A percentile compares a stretch with the other conserved stretches of the same genome.
Conservation (phyloP, 2,888 invertebrate genomes). For the Poecilobothrus nobilitatus region DNA sequence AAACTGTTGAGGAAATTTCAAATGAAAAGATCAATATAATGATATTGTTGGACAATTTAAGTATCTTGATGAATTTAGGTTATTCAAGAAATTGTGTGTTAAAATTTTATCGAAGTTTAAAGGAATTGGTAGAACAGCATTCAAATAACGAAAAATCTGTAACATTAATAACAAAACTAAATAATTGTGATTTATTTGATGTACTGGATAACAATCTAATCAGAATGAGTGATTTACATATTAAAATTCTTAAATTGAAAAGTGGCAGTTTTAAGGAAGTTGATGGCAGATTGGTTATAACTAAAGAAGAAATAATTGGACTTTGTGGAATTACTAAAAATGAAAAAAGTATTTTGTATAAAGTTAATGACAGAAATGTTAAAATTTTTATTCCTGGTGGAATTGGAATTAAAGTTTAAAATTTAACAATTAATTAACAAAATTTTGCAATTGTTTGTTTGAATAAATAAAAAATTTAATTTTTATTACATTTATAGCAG, state of each 20-base stretch:
- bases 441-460: too few species aligned
- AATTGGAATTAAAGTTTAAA: constrained; percentile 38
- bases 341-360: constrained; percentile 47
- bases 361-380: constrained; percentile 65
- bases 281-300: constrained; percentile 54
- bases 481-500: too few species aligned
- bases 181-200: constrained; percentile 51
- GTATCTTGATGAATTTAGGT: constrained; percentile 59
- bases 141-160: constrained; percentile 34
- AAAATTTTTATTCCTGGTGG: constrained; percentile 64
- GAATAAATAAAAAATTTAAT: too few species aligned
- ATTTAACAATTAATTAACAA: too few species aligned
- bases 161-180: constrained; percentile 52
- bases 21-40: constrained; percentile 43
- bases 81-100: constrained; percentile 32
- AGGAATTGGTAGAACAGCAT: constrained; percentile 22
- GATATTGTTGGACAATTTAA: constrained; percentile 63
- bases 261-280: constrained; percentile 67
- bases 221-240: constrained; percentile 54
- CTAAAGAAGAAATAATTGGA: constrained; percentile 29
- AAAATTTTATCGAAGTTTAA: constrained; percentile 30
- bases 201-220: constrained; percentile 53
- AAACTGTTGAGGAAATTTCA: constrained; percentile 40
- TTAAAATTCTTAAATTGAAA: constrained; percentile 57
- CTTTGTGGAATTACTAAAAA: constrained; percentile 30